phyloP scores from a whole-genome alignment of 2,797 vertebrate species.

The Okamejei kenojei region DNA sequence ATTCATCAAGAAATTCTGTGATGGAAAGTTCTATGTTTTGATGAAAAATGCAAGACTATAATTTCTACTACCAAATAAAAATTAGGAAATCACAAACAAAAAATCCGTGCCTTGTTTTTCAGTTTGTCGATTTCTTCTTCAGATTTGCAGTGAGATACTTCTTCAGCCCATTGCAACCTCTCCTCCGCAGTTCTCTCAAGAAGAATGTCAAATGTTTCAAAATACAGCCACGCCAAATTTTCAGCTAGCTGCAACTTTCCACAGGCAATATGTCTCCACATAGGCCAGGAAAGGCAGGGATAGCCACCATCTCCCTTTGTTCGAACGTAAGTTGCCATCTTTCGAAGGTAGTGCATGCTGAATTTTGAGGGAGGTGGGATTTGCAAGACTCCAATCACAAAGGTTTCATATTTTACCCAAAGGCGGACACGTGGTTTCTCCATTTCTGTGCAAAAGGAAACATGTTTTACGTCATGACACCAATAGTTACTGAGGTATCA shows the following conservation, averaged over 20 bases:
- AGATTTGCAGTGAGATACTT: conserved; percentile 67
- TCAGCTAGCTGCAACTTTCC: conserved; percentile 83
- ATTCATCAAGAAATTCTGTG: not conserved
- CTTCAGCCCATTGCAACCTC: conserved; percentile 78
- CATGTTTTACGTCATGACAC: not conserved
- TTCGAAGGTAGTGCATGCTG: conserved; percentile 79
- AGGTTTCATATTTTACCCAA: conserved; percentile 86
- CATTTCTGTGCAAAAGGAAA: conserved; percentile 53
- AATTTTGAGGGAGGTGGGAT: conserved; percentile 72
- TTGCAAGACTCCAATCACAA: conserved; percentile 76
- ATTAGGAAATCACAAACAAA: not conserved
- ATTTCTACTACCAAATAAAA: conserved; percentile 27
- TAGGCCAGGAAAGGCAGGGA: conserved; percentile 72
- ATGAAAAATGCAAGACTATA: not conserved
- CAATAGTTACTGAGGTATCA: not conserved
- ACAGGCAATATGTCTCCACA: conserved; percentile 88
- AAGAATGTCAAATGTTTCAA: conserved; percentile 81
- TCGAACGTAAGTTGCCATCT: conserved; percentile 76
- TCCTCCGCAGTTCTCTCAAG: conserved; percentile 54
- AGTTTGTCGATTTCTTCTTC: conserved; percentile 74
- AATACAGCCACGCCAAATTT: conserved; percentile 87
- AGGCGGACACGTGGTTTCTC: conserved; percentile 61
- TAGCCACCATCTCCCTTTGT: conserved; percentile 71
- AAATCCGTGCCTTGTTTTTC: conserved; percentile 68
- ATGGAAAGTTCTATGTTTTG: not conserved